Conservation (phyloP, 2,888 invertebrate species). For the Drosophila histrio region DNA sequence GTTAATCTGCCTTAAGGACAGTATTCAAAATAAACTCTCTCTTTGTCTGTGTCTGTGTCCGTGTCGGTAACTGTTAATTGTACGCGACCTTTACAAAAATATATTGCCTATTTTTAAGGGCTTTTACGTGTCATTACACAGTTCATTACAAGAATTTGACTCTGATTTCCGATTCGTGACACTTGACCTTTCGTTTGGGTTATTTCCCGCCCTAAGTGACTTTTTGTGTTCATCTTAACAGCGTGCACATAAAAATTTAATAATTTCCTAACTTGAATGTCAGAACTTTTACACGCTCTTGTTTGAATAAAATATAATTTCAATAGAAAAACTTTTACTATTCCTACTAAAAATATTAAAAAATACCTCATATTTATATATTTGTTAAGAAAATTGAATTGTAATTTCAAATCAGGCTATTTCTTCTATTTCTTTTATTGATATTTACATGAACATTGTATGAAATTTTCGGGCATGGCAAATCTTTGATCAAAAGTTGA, state of each 20-base stretch:
- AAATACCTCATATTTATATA: background rate
- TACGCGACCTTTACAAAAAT: background rate
- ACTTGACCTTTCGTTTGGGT: background rate
- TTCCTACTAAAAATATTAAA: background rate
- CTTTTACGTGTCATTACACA: background rate
- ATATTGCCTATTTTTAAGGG: background rate
- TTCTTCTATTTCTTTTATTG: background rate
- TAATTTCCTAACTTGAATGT: background rate
- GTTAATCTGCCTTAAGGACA: slow-evolving; percentile 52
- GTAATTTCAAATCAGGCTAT: background rate
- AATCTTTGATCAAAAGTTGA: slow-evolving; percentile 57
- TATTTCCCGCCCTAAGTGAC: slow-evolving; percentile 18
- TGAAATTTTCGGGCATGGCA: slow-evolving; percentile 16
- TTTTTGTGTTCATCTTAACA: slow-evolving; percentile 25
- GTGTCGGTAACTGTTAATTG: slow-evolving; percentile 23
- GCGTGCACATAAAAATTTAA: too few species aligned
- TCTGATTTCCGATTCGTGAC: background rate
- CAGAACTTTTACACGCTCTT: background rate
- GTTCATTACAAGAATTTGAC: background rate
- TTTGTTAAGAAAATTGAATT: background rate
- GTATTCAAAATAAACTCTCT: slow-evolving; percentile 68
- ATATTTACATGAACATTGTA: slow-evolving; percentile 13
- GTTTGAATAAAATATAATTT: too few species aligned
- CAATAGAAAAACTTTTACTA: background rate
- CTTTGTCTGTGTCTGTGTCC: slow-evolving; percentile 57